Evolutionary conservation across 2,888 invertebrate genomes (phyloP), one percentile per base, ranked within the genome.

Genomic region (Schrankia costaestrigalis): DNA sequence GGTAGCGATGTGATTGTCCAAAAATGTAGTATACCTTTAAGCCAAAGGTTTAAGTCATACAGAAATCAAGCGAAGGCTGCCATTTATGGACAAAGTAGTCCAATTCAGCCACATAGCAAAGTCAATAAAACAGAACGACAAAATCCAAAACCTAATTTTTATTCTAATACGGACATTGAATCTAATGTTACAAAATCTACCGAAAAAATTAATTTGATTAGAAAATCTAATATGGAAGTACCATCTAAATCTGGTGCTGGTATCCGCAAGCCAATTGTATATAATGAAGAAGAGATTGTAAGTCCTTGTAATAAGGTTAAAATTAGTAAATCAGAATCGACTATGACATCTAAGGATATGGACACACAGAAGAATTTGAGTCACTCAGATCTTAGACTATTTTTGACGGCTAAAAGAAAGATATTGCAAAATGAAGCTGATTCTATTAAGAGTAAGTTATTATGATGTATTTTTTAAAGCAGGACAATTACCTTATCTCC

Each of bases 331-430:
- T n/a, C 19, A 3, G 10, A 19, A 3, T 7, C 19, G 4, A 1
- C 2, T 9, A 23, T 8, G 28, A 35, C n/a, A 3, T 15, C 9
- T 2, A 35, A 15, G 21, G 7, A 8, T 1, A 9, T 5, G 7
- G n/a, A n/a, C n/a, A n/a, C 8, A 11, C 18, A 24, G 1, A 13
- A 26, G 0, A 33, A 39, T 3, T 45, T 74, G 2, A 46, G 52
- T 2, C 37, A 38, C 2, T 46, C 38, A 33, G 78, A 79, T 50
- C 55, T 79, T 13, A 61, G 79, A 37, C 50, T 51, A 9, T n/a
- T 63, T 1, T 40, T 80, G 23, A 21, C 63, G 13, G 63, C 65
- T 2, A 75, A 69, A 32, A 58, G 56, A 30, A 59, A 46, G 30
- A 70, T 59, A 30, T 38, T 44, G 14, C 18, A 15, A 1, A 21